A percentile compares a stretch with the other conserved stretches of the same genome.
These are phyloP conservation scores for silkworm (Bombyx mori) DNA, from an alignment of 1,140 invertebrate species.

Conservation along the genomic window DNA sequence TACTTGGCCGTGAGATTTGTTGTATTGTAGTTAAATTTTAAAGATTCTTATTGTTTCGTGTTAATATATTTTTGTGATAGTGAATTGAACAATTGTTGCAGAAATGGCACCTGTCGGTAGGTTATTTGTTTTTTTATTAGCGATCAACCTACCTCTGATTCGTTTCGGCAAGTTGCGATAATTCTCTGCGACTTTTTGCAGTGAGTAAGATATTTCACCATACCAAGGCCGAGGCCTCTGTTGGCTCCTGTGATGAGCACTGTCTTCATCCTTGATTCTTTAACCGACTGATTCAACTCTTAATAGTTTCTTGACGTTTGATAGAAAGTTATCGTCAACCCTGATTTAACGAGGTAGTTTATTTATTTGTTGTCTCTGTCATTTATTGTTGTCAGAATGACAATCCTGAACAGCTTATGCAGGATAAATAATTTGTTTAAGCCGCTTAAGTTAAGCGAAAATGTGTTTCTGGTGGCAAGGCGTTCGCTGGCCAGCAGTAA, in stretches of 20 bases:
- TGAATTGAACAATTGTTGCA: neutral
- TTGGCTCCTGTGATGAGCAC: conserved; percentile 91
- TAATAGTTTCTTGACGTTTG: conserved; percentile 29
- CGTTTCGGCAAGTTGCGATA: conserved; percentile 58
- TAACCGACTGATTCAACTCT: conserved; percentile 7
- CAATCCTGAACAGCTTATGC: conserved; percentile 54
- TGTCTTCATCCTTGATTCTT: conserved; percentile 75
- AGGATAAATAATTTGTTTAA: conserved; percentile 44
- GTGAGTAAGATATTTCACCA: conserved; percentile 77
- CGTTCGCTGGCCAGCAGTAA: conserved; percentile 43
- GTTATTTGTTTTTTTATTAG: conserved; percentile 20
- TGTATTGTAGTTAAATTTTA: conserved; percentile 11
- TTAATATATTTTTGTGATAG: conserved; percentile 4
- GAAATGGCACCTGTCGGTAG: conserved; percentile 61
- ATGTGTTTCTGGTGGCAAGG: conserved; percentile 30
- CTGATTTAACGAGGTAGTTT: neutral
- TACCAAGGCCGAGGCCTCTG: conserved; percentile 87
- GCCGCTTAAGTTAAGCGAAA: conserved; percentile 28
- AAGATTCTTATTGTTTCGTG: conserved; percentile 8
- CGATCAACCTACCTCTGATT: conserved; percentile 46
- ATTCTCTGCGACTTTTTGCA: conserved; percentile 45
- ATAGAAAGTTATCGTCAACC: conserved; percentile 13
- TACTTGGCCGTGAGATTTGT: conserved; percentile 24
- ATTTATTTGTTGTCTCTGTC: conserved; percentile 36
- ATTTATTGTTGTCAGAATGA: conserved; percentile 48